These are phyloP conservation scores for Syrmaticus mikado DNA, from an alignment of 2,113 vertebrate species.

Conservation along the genomic window DNA sequence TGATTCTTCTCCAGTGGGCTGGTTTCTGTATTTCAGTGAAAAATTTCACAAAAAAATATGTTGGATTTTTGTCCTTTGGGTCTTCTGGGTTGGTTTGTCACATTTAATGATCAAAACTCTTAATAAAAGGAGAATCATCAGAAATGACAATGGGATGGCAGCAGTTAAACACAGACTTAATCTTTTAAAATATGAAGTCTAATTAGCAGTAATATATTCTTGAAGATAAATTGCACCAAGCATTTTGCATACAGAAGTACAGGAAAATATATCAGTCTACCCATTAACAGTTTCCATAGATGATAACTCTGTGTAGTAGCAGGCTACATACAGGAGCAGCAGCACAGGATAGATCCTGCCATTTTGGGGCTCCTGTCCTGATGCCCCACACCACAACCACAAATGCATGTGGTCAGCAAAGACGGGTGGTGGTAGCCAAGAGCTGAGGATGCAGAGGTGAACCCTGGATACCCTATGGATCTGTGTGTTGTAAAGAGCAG, in stretches of 20 bases:
- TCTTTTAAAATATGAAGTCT: background rate
- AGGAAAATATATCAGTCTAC: conserved; percentile 7
- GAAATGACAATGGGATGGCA: background rate
- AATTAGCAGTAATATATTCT: conserved; percentile 31
- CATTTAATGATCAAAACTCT: background rate
- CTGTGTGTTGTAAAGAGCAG: background rate
- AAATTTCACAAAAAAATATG: background rate
- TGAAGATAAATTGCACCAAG: background rate
- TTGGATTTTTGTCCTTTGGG: background rate
- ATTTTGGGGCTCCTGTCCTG: accelerated
- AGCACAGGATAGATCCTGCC: accelerated
- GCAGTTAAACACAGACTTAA: background rate
- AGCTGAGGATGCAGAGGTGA: background rate
- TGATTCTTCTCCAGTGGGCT: background rate
- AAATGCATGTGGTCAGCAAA: accelerated
- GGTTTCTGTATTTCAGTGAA: background rate
- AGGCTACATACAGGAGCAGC: accelerated
- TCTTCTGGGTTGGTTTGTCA: background rate
- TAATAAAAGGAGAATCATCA: background rate
- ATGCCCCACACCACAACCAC: background rate
- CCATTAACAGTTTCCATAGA: background rate
- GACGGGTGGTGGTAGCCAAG: no score
- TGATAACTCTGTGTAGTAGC: background rate
- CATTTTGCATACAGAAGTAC: conserved; percentile 29
- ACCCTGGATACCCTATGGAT: background rate